Percentiles rank a stretch among this genome's conserved stretches.
These are phyloP conservation scores for Thaleichthys pacificus DNA, from an alignment of 2,797 vertebrate species.

Conservation along the genomic window DNA sequence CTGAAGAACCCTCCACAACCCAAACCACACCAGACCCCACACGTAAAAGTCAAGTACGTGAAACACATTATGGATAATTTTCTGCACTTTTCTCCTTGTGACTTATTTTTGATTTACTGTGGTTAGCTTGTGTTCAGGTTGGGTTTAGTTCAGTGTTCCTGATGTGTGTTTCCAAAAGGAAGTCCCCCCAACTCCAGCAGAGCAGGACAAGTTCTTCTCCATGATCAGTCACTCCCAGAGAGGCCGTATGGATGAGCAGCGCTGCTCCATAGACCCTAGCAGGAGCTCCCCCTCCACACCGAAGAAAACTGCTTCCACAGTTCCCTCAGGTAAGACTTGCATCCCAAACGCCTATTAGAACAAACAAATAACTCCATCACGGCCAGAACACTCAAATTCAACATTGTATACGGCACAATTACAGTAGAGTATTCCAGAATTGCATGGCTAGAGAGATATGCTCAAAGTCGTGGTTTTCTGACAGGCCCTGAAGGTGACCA, in stretches of 20 bases:
- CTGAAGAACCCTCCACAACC: background rate
- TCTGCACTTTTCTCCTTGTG: background rate
- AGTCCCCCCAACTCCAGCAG: slow-evolving; percentile 22
- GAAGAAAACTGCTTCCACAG: background rate
- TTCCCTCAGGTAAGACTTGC: background rate
- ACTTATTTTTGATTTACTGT: background rate
- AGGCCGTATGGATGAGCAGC: slow-evolving; percentile 68
- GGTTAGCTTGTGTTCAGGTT: background rate
- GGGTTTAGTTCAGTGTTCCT: background rate
- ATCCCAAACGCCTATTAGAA: background rate
- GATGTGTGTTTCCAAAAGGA: slow-evolving; percentile 31
- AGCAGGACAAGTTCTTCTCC: slow-evolving; percentile 70
- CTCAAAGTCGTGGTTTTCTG: background rate
- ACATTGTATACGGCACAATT: background rate
- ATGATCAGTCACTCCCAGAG: slow-evolving; percentile 70
- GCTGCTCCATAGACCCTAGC: slow-evolving; percentile 23
- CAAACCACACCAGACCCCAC: background rate
- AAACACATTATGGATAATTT: background rate
- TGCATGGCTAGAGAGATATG: background rate
- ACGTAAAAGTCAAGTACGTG: background rate
- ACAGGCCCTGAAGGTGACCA: slow-evolving; percentile 63
- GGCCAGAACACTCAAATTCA: background rate
- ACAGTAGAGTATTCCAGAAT: background rate
- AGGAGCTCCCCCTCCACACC: slow-evolving; percentile 13
- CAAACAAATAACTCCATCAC: background rate